Conservation (phyloP, 2,888 invertebrate genomes). For the Trachelus troglodyta region DNA sequence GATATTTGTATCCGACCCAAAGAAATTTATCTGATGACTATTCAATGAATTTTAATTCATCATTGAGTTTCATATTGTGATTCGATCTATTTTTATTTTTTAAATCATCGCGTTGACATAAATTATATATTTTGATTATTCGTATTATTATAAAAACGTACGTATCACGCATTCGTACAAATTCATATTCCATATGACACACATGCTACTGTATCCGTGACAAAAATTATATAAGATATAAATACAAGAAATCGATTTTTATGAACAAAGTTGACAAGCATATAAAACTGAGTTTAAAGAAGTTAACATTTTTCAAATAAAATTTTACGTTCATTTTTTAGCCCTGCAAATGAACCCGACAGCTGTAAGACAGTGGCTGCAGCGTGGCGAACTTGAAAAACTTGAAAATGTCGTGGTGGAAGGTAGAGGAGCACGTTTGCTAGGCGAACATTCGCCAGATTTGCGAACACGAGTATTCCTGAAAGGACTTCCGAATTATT, state of each 20-base stretch:
- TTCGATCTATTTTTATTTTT: neutral
- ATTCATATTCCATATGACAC: no score
- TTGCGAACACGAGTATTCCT: conserved; percentile 74
- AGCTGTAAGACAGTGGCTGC: conserved; percentile 70
- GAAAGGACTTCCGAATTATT: conserved; percentile 75
- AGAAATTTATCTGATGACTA: neutral
- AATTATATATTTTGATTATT: neutral
- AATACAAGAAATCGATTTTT: no score
- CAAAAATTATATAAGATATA: no score
- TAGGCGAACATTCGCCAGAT: conserved; percentile 75
- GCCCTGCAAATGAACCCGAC: conserved; percentile 69
- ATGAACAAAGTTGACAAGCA: no score
- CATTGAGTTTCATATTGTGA: no score
- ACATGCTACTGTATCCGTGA: no score
- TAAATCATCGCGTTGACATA: neutral
- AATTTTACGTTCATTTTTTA: conserved; percentile 43
- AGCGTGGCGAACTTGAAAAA: conserved; percentile 74
- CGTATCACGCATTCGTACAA: neutral
- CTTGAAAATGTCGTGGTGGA: conserved; percentile 76
- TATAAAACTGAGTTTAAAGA: no score
- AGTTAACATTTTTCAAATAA: neutral
- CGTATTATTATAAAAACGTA: neutral
- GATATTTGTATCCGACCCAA: neutral
- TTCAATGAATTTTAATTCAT: neutral
- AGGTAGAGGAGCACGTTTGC: conserved; percentile 75